phyloP scores from a whole-genome alignment of 1,140 invertebrate species.

The Physella acuta region DNA sequence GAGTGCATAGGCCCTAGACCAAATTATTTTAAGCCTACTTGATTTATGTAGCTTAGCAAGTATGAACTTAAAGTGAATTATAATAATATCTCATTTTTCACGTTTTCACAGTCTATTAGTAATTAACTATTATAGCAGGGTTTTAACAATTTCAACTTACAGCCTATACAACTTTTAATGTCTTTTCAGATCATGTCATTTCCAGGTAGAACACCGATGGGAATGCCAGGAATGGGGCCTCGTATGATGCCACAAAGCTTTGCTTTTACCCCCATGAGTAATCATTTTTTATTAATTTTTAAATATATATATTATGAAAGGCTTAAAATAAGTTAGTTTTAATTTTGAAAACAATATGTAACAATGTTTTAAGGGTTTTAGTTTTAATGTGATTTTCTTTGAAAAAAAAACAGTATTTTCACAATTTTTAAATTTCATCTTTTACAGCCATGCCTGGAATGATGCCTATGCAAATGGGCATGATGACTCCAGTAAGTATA shows the following conservation, averaged over 20 bases:
- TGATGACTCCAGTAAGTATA: conserved; percentile 52
- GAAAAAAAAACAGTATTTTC: neutral
- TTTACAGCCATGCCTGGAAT: conserved; percentile 15
- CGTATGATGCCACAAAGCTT: conserved; percentile 50
- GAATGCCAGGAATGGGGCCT: conserved; percentile 42
- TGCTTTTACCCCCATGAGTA: conserved; percentile 57
- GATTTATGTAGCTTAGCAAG: too few relatives aligned
- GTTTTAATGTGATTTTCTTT: neutral
- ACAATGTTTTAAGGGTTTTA: neutral
- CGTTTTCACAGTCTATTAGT: too few relatives aligned
- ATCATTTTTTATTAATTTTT: conserved; percentile 10
- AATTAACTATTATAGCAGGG: too few relatives aligned
- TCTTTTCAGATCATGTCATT: conserved; percentile 53
- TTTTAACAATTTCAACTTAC: too few relatives aligned
- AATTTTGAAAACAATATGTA: neutral
- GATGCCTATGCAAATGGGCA: conserved; percentile 54
- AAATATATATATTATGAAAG: neutral
- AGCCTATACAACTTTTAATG: neutral
- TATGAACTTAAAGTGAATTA: too few relatives aligned
- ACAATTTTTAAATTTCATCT: neutral
- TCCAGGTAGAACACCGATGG: conserved; percentile 55
- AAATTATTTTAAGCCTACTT: too few relatives aligned
- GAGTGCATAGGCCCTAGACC: too few relatives aligned
- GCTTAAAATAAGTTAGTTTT: neutral
- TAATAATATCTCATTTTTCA: too few relatives aligned